A percentile compares a stretch with the other conserved stretches of the same genome.
phyloP scores from a whole-genome alignment of 2,888 invertebrate species.

The Hypomecis atomaria region DNA sequence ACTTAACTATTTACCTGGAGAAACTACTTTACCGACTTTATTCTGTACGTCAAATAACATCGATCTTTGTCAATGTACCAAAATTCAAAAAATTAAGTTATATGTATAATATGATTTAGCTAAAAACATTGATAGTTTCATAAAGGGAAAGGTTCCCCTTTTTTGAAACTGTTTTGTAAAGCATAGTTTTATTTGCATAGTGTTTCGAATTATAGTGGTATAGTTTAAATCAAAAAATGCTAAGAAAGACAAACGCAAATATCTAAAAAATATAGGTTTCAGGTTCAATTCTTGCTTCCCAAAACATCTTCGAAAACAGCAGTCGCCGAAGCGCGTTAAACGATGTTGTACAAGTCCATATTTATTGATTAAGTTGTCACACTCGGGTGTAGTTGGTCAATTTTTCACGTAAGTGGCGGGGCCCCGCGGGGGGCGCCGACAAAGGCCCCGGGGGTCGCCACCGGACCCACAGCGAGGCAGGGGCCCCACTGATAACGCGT shows the following conservation, averaged over 20 bases:
- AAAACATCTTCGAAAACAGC: neutral
- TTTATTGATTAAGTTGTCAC: slow-evolving; percentile 40
- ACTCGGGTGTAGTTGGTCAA: slow-evolving; percentile 52
- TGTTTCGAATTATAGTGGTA: too few species aligned
- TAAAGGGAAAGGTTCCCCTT: too few species aligned
- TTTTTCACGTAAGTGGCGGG: slow-evolving; percentile 67
- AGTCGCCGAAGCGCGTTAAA: neutral
- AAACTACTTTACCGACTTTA: slow-evolving; percentile 18
- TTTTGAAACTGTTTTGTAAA: too few species aligned
- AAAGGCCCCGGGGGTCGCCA: slow-evolving; percentile 75
- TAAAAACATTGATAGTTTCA: too few species aligned
- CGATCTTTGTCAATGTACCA: neutral
- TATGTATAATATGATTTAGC: too few species aligned
- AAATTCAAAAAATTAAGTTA: too few species aligned
- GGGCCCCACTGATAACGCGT: too few species aligned
- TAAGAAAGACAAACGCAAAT: too few species aligned
- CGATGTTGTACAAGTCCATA: slow-evolving; percentile 3
- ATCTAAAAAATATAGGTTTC: too few species aligned
- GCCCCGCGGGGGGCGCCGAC: slow-evolving; percentile 76
- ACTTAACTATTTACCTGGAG: slow-evolving; percentile 43
- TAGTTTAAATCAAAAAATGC: too few species aligned
- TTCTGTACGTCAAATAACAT: slow-evolving; percentile 21
- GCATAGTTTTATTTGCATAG: too few species aligned
- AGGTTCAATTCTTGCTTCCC: too few species aligned
- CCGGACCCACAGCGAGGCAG: slow-evolving; percentile 60